Evolutionary conservation across 2,888 invertebrate species (phyloP).

Genomic region (Zele albiditarsus): DNA sequence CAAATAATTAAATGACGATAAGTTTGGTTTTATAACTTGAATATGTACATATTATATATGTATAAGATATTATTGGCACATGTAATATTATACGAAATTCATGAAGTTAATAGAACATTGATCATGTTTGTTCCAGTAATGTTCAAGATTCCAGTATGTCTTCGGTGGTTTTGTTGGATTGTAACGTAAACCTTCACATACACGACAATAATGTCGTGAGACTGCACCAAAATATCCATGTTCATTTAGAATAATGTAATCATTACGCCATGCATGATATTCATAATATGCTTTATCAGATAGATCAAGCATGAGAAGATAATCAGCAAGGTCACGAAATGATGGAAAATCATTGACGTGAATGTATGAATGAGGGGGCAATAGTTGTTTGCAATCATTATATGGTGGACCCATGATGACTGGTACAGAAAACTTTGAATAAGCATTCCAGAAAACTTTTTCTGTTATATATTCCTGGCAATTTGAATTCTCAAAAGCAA

Average conservation of each 20-base stretch:
- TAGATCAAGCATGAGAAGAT: conserved; percentile 74
- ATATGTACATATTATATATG: not conserved
- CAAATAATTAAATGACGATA: not conserved
- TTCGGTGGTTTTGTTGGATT: conserved; percentile 69
- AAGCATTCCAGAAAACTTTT: conserved; percentile 81
- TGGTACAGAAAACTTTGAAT: conserved; percentile 78
- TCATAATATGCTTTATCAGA: conserved; percentile 69
- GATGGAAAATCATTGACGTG: conserved; percentile 76
- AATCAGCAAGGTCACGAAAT: conserved; percentile 74
- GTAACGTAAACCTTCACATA: conserved; percentile 81
- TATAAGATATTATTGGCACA: too few relatives aligned
- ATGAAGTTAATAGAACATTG: conserved; percentile 46
- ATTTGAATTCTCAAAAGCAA: conserved; percentile 82
- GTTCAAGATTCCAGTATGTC: conserved; percentile 69
- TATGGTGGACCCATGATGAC: conserved; percentile 78
- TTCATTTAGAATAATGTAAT: conserved; percentile 77
- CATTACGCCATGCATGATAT: conserved; percentile 78
- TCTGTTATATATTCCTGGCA: conserved; percentile 83
- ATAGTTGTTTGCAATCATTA: conserved; percentile 72
- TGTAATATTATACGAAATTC: not conserved
- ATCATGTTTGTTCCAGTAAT: conserved; percentile 70
- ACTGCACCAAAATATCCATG: conserved; percentile 80
- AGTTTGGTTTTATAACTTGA: not conserved
- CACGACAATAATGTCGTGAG: conserved; percentile 78
- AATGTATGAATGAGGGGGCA: conserved; percentile 80